Evolutionary conservation across 2,797 vertebrate species (phyloP).

Genomic region (Sebastes cheni): DNA sequence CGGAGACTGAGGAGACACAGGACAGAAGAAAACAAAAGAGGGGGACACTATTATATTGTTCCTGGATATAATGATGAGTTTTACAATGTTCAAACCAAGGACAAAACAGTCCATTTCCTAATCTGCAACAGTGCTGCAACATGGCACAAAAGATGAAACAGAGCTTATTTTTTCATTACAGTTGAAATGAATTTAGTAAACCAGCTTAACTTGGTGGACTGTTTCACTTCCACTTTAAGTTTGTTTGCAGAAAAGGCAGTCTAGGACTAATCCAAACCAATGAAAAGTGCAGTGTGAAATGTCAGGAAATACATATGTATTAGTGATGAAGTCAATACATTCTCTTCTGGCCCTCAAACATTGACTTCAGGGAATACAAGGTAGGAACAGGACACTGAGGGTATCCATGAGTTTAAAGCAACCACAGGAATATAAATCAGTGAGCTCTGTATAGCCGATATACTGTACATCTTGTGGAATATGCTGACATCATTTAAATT

Average conservation of each 20-base stretch:
- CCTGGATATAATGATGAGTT: too few species aligned
- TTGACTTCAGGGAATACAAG: slow-evolving; percentile 41
- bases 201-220: too few species aligned
- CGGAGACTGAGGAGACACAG: too few species aligned
- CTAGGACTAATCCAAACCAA: background rate
- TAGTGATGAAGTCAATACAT: slow-evolving; percentile 44
- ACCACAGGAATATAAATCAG: slow-evolving; percentile 40
- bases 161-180: too few species aligned
- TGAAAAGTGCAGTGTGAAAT: slow-evolving; percentile 29
- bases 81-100: too few species aligned
- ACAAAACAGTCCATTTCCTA: too few species aligned
- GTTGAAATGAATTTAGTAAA: too few species aligned
- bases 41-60: too few species aligned
- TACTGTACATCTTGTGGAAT: background rate
- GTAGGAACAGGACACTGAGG: slow-evolving; percentile 1
- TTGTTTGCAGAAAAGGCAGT: slow-evolving; percentile 5
- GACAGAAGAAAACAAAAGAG: too few species aligned
- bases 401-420: slow-evolving; percentile 16
- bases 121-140: too few species aligned
- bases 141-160: too few species aligned
- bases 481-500: slow-evolving; percentile 8
- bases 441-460: background rate
- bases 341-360: slow-evolving; percentile 38
- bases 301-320: slow-evolving; percentile 58
- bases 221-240: background rate